Evolutionary conservation across 2,888 invertebrate genomes (phyloP).

Genomic region (Orgyia antiqua): DNA sequence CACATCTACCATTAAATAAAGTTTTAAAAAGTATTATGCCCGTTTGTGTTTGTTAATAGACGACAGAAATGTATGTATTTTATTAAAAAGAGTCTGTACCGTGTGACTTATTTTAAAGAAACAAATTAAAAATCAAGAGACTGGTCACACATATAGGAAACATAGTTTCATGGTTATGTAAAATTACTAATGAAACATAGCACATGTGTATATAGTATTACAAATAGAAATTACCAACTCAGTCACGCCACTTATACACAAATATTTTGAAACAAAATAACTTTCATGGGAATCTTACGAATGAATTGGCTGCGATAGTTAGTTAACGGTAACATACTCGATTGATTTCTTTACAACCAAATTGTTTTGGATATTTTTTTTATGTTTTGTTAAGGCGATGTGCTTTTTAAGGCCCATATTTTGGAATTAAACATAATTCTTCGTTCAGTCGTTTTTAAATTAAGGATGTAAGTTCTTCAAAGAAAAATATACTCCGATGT

Average conservation of each 20-base stretch:
- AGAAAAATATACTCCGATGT: too few relatives aligned
- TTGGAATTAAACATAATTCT: too few relatives aligned
- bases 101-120: constrained; percentile 22
- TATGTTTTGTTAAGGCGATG: constrained; percentile 44
- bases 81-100: constrained; percentile 5
- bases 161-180: constrained; percentile 23
- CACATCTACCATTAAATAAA: too few relatives aligned
- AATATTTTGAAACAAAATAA: constrained; percentile 42
- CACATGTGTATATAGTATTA: constrained; percentile 36
- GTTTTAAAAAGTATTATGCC: too few relatives aligned
- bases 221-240: constrained; percentile 53
- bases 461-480: too few relatives aligned
- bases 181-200: constrained; percentile 22
- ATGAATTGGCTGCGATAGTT: constrained; percentile 43
- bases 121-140: constrained; percentile 25
- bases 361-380: constrained; percentile 50
- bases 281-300: constrained; percentile 55
- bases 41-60: too few relatives aligned
- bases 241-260: constrained; percentile 47
- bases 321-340: constrained; percentile 48
- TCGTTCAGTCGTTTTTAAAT: too few relatives aligned
- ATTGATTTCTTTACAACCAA: constrained; percentile 62
- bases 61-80: too few relatives aligned
- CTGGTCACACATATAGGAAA: constrained; percentile 19
- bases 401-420: constrained; percentile 2